Base-by-base conservation (phyloP, 1,140 invertebrate genomes). In the Phthorimaea operculella region DNA sequence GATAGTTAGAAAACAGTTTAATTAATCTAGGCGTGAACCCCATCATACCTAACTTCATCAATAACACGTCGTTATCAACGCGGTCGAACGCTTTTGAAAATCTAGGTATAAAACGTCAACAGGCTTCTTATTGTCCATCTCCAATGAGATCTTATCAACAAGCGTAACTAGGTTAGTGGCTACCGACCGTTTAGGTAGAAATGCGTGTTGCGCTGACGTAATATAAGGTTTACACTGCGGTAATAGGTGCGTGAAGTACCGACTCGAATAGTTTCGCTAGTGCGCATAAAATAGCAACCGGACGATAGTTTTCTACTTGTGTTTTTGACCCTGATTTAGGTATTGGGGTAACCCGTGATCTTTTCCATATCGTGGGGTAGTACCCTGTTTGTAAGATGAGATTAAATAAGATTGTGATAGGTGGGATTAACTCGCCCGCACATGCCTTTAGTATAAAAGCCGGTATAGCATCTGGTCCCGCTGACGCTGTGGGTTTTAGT, bases 231-330 rank as follows among this genome's bases (percentile, higher is more conserved):
- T 7, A n/a, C 28, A 16, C 15, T 51, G 33, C 3, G 18, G 5
- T 12, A 33, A 51, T 15, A 51, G 14, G n/a, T 33, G 28, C 33
- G 8, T 51, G 50, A 4, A 51, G 33, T 28, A 51, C 33, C 5
- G 21, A 33, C 15, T 51, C 50, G 15, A 51, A 51, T 14, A 33
- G 28, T 34, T 51, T 51, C 5, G 50, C 50, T 33, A 33, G 39
- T 2, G 39, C 11, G 8, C 11, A 42, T n/a, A 42, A 15, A 42
- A 42, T 42, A 42, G 39, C 39, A 15, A 42, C 14, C 11, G 39
- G 39, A n/a, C 39, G 11, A 42, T 42, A 42, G 4, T 42, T 15
- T 42, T 42, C 39, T 12, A 42, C 39, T 12, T 42, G 11, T n/a
- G 14, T 12, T 15, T 42, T 42, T n/a, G 11, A n/a, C 4, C 11